Evolutionary conservation across 2,888 invertebrate species (phyloP).

Genomic region (Drosophila paranaensis): DNA sequence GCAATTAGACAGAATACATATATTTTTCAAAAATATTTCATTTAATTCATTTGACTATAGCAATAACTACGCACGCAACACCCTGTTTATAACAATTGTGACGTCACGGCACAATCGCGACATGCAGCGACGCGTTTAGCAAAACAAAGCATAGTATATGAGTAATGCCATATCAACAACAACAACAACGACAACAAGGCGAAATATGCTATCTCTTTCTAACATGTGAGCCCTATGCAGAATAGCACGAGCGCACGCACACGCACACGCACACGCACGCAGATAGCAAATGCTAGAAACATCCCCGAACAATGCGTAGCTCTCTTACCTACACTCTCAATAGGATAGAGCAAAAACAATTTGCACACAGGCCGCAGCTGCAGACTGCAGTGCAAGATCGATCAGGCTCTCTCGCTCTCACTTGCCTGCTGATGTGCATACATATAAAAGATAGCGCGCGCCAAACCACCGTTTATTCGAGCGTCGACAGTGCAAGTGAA

Average conservation of each 20-base stretch:
- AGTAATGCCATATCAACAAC: slow-evolving; percentile 32
- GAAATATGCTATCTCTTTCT: slow-evolving; percentile 20
- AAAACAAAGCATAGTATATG: slow-evolving; percentile 32
- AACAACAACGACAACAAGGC: slow-evolving; percentile 4
- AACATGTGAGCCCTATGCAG: neutral
- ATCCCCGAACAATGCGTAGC: slow-evolving; percentile 14
- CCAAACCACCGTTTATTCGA: slow-evolving; percentile 47
- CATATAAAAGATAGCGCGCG: slow-evolving; percentile 46
- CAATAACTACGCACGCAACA: slow-evolving; percentile 2
- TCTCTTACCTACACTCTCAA: slow-evolving; percentile 16
- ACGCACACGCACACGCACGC: neutral
- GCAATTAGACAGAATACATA: slow-evolving; percentile 31
- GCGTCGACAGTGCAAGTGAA: slow-evolving; percentile 25
- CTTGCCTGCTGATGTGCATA: slow-evolving; percentile 5
- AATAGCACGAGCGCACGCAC: slow-evolving; percentile 36
- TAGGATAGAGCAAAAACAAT: neutral
- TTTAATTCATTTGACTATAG: no score
- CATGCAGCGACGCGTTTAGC: slow-evolving; percentile 66
- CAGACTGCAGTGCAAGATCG: slow-evolving; percentile 30
- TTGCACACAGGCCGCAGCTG: slow-evolving; percentile 23
- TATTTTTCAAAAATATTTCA: neutral
- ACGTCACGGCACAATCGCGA: slow-evolving; percentile 62
- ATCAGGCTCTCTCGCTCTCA: neutral
- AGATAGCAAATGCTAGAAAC: slow-evolving; percentile 30
- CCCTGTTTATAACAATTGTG: slow-evolving; percentile 55